Evolutionary conservation across 1,140 invertebrate genomes (phyloP).

Genomic region (Druon quercuslanigerum): DNA sequence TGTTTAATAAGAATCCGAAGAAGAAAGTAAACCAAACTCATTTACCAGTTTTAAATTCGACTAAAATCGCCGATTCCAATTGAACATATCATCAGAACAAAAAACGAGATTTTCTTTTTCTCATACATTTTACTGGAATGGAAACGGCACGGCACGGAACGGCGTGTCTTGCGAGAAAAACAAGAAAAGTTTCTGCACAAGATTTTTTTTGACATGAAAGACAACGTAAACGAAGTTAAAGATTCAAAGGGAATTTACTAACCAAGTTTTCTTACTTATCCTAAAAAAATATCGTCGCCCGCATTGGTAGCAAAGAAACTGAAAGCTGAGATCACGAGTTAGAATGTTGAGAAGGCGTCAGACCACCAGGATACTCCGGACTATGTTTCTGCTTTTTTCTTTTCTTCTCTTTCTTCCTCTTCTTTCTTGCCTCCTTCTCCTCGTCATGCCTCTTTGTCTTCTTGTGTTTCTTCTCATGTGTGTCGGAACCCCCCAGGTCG

Average conservation of each 20-base stretch:
- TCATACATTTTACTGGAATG: background rate
- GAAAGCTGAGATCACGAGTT: conserved; percentile 73
- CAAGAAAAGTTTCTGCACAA: background rate
- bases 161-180: background rate
- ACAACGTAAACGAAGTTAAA: background rate
- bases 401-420: conserved; percentile 96
- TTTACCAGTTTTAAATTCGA: background rate
- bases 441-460: conserved; percentile 96
- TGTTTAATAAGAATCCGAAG: conserved; percentile 6
- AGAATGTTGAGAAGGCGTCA: conserved; percentile 85
- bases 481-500: conserved; percentile 82
- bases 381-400: conserved; percentile 96
- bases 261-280: conserved; percentile 7
- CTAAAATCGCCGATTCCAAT: background rate
- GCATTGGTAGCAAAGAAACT: background rate
- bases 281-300: conserved; percentile 12
- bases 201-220: background rate
- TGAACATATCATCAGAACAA: background rate
- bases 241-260: background rate
- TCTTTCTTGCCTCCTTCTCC: conserved; percentile 93
- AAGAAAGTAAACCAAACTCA: background rate
- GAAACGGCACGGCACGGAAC: background rate
- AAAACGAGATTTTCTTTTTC: background rate
- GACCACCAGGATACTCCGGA: conserved; percentile 86
- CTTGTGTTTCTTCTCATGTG: conserved; percentile 96